Evolutionary conservation across 2,888 invertebrate genomes (phyloP), one percentile per base, ranked within the genome.

Genomic region (Oscheius onirici): DNA sequence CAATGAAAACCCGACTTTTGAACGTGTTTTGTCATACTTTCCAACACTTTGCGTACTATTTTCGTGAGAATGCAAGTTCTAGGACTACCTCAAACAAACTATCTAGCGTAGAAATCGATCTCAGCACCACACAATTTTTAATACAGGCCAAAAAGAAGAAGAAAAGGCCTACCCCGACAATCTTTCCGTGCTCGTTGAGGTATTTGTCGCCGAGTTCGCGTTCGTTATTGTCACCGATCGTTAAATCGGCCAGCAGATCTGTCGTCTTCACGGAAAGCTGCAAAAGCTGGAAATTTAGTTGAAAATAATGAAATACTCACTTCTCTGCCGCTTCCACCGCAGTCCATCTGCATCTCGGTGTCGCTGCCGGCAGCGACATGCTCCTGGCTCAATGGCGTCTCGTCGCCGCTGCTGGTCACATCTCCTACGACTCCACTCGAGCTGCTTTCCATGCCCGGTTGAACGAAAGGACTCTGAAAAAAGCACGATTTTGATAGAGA

Each of bases 161-260:
- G 34, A 34, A 34, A n/a, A 5, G 1, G 58, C 72, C 55, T 20
- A 75, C 75, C 41, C 52, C 72, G 1, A 75, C 44, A 11, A 71
- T 60, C 67, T 71, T 67, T n/a, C 43, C 55, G 20, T 63, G 54
- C 46, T 63, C 65, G 40, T 73, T 65, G 20, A 57, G 28, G 44
- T 69, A 60, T 63, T 63, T 54, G 24, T 80, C 73, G n/a, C 52
- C 52, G 22, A 81, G 26, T 20, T 69, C 51, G n/a, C 51, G 70
- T 60, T 58, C 71, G 43, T 54, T 73, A 44, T 76, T 81, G 58
- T 79, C 79, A 15, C 54, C 71, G 20, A 83, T 63, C 8, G 81
- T 71, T 49, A 83, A 71, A 66, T 80, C 78, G 15, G 83, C 79
- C 75, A 83, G 73, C 58, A 83, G 65, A 40, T 83, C 79, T 22